Evolutionary conservation across 2,888 invertebrate genomes (phyloP).

Genomic region (Myopa testacea): DNA sequence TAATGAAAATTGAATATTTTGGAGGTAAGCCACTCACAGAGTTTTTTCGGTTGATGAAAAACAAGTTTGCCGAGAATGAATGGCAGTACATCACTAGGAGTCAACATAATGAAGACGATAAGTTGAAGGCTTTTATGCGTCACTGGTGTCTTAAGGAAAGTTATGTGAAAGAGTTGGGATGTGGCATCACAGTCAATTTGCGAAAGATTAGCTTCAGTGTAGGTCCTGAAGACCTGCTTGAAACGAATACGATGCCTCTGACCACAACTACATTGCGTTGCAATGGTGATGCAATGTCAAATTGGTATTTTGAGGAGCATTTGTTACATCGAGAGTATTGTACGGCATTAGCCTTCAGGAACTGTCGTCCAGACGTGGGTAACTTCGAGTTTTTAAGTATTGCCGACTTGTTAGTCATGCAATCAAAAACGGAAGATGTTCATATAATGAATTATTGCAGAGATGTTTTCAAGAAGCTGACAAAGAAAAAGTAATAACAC

Average conservation of each 20-base stretch:
- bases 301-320: slow-evolving; percentile 88
- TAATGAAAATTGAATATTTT: slow-evolving; percentile 87
- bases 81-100: slow-evolving; percentile 79
- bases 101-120: slow-evolving; percentile 72
- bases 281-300: slow-evolving; percentile 71
- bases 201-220: slow-evolving; percentile 81
- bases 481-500: slow-evolving; percentile 23
- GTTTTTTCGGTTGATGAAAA: slow-evolving; percentile 90
- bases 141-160: slow-evolving; percentile 96
- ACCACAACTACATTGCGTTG: slow-evolving; percentile 77
- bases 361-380: slow-evolving; percentile 55
- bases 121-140: slow-evolving; percentile 84
- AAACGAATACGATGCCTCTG: slow-evolving; percentile 67
- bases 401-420: slow-evolving; percentile 72
- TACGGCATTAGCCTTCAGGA: slow-evolving; percentile 78
- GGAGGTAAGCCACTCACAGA: slow-evolving; percentile 79
- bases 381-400: slow-evolving; percentile 73
- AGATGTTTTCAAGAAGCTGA: slow-evolving; percentile 56
- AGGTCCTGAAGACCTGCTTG: slow-evolving; percentile 70
- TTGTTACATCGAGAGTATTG: slow-evolving; percentile 81
- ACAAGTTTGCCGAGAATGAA: slow-evolving; percentile 83
- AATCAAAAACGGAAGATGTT: slow-evolving; percentile 41
- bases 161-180: slow-evolving; percentile 90
- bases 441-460: slow-evolving; percentile 58
- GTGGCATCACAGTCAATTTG: slow-evolving; percentile 84